Percentiles rank a stretch among this genome's conserved stretches.
Evolutionary conservation across 2,888 invertebrate genomes (phyloP).

Genomic region (Tetragonisca angustula): DNA sequence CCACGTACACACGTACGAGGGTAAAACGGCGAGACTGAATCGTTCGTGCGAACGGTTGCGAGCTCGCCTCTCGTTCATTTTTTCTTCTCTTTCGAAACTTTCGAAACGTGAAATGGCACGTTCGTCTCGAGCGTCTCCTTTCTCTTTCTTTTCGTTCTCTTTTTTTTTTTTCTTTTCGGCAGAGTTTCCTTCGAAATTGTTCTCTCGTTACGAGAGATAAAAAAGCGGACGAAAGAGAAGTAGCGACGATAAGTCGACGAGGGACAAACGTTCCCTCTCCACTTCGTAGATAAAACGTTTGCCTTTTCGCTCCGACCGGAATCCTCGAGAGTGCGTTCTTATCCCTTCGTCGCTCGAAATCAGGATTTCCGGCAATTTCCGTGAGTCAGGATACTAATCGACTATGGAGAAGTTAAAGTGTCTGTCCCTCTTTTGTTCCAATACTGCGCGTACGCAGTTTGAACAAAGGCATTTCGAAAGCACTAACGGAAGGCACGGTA

Average conservation of each 20-base stretch:
- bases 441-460: not conserved
- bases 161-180: not conserved
- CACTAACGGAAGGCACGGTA: not conserved
- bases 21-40: not conserved
- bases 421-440: not conserved
- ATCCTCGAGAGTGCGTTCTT: conserved; percentile 13
- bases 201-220: conserved; percentile 65
- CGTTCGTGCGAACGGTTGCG: not conserved
- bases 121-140: conserved; percentile 22
- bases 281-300: conserved; percentile 65
- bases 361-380: conserved; percentile 35
- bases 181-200: conserved; percentile 14
- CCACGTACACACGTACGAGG: not conserved
- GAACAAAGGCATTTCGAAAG: not conserved
- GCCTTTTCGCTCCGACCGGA: conserved; percentile 37
- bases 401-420: too few relatives aligned
- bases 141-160: not conserved
- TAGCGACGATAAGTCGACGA: conserved; percentile 73
- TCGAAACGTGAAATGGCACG: not conserved
- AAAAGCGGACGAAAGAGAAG: conserved; percentile 65
- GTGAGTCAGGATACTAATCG: not conserved
- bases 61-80: not conserved
- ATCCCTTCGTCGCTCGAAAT: conserved; percentile 8
- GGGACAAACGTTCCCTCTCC: conserved; percentile 73
- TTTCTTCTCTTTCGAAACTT: not conserved